phyloP scores from a whole-genome alignment of 23 tunicate species.

The Styela clava region DNA sequence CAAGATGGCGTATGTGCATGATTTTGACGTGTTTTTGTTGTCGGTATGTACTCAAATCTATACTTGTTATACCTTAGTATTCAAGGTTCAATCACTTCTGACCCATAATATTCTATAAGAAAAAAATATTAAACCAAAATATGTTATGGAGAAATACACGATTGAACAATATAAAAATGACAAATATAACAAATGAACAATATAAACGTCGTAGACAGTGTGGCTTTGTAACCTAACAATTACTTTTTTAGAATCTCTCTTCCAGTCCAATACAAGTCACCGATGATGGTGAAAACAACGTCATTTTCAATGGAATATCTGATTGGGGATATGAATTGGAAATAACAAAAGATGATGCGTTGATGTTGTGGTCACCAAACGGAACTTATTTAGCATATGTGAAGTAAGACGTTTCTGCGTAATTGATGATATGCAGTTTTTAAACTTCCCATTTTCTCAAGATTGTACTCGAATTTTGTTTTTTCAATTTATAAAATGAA shows the following conservation, averaged over 20 bases:
- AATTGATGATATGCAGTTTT: too few species aligned
- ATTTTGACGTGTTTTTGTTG: slow-evolving; percentile 42
- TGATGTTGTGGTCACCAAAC: slow-evolving; percentile 85
- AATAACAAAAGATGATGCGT: slow-evolving; percentile 69
- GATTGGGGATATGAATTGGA: slow-evolving; percentile 68
- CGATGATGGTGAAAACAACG: slow-evolving; percentile 45
- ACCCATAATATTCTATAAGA: too few species aligned
- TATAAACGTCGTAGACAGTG: too few species aligned
- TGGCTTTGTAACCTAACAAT: too few species aligned
- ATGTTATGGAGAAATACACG: too few species aligned
- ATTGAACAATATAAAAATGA: background rate
- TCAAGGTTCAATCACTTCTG: too few species aligned
- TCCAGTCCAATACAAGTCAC: slow-evolving; percentile 24
- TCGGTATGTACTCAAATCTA: slow-evolving; percentile 21
- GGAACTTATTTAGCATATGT: slow-evolving; percentile 54
- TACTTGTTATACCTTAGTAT: too few species aligned
- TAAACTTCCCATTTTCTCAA: too few species aligned
- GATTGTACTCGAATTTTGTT: too few species aligned
- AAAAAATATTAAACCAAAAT: too few species aligned
- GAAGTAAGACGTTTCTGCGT: slow-evolving; percentile 28
- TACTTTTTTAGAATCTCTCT: background rate
- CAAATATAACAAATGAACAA: too few species aligned
- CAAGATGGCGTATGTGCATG: slow-evolving; percentile 39
- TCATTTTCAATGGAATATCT: slow-evolving; percentile 75
- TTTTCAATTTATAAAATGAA: too few species aligned